phyloP scores from a whole-genome alignment of 2,888 invertebrate genomes.

The Dione juno region DNA sequence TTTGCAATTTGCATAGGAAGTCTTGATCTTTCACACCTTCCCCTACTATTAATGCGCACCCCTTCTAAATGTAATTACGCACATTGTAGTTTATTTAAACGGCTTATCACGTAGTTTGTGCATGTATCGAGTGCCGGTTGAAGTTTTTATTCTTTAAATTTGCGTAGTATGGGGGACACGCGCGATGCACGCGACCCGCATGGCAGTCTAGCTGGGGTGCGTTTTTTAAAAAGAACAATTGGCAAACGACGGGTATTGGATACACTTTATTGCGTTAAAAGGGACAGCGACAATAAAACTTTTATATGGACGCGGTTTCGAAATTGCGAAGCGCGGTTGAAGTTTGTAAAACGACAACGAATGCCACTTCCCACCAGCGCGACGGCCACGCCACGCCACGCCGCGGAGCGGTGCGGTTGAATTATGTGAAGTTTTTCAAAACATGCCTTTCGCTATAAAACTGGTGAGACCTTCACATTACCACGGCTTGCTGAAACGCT shows the following conservation, averaged over 20 bases:
- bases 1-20: slow-evolving; percentile 58
- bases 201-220: slow-evolving; percentile 55
- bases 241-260: slow-evolving; percentile 59
- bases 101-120: slow-evolving; percentile 59
- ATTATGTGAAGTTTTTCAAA: slow-evolving; percentile 25
- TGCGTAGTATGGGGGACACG: slow-evolving; percentile 78
- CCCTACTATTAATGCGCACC: slow-evolving; percentile 56
- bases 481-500: slow-evolving; percentile 30
- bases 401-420: slow-evolving; percentile 12
- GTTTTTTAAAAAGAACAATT: slow-evolving; percentile 55
- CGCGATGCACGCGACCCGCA: slow-evolving; percentile 79
- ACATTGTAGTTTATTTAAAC: slow-evolving; percentile 49
- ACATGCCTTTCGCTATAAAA: slow-evolving; percentile 35
- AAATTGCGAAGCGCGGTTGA: slow-evolving; percentile 38
- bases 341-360: slow-evolving; percentile 36
- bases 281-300: slow-evolving; percentile 42
- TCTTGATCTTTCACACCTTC: slow-evolving; percentile 73
- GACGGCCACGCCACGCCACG: background rate
- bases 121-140: slow-evolving; percentile 65
- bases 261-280: slow-evolving; percentile 52
- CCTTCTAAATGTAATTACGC: slow-evolving; percentile 52
- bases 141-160: slow-evolving; percentile 69
- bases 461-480: slow-evolving; percentile 32
- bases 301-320: slow-evolving; percentile 44
- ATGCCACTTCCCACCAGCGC: slow-evolving; percentile 30